Base-by-base conservation (phyloP, 1,140 invertebrate species). In the Drosophila asahinai region DNA sequence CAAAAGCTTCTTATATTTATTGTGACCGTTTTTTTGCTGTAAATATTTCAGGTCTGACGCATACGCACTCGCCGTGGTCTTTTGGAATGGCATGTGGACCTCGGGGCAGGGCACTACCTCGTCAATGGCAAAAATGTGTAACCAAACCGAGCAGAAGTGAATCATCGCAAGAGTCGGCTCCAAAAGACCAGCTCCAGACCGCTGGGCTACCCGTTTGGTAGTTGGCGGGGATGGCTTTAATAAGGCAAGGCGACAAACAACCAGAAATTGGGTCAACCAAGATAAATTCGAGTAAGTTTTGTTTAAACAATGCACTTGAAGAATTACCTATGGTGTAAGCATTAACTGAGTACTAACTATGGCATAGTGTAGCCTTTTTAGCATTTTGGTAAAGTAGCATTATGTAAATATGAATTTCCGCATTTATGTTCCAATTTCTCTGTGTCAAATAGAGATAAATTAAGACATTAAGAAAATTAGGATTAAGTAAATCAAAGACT, bases 251-350 rank as follows among this genome's bases (percentile, higher is more conserved):
- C 73, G 77, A 84, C 77, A 83, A 63, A 78, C 62, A 40, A 40
- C 45, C 59, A 25, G 25, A 74, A 89, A 90, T 90, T 89, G 76
- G 86, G 86, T 90, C 86, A 86, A 71, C 66, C 72, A 79, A 89
- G 84, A 90, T 89, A 90, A 89, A 84, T 84, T 64, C 76, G 64
- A 33, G 63, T 86, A 77, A 82, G 64, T 74, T 51, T 66, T 73
- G 61, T 40, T 77, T 77, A 77, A 66, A 48, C n/a, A 55, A 76
- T 52, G 55, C 71, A 75, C 48, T 68, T 0, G 1, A 15, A 51
- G 8, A 67, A 33, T 36, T 19, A n/a, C 27, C 7, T 60, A 40
- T 42, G 14, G 2, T 42, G 22, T 25, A 25, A 25, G 22, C 22
- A 25, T 25, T 25, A 25, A 3, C 3, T 25, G 22, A 25, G 22